phyloP scores from a whole-genome alignment of 2,113 vertebrate species.

The human (Homo sapiens) region GRCh38 chr1:50583501-50584000 shows the following conservation, averaged over 20 bases:
- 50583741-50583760: constrained; percentile 76
- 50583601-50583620: constrained; percentile 64
- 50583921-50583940: constrained; percentile 35
- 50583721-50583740: constrained; percentile 77
- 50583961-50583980: constrained; percentile 41
- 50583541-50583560: constrained; percentile 38
- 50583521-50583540: constrained; percentile 18
- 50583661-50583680: constrained; percentile 99
- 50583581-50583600: constrained; percentile 55
- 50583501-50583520: constrained; percentile 11
- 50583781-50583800: constrained; percentile 78
- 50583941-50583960: constrained; percentile 48
- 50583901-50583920: constrained; percentile 55
- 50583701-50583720: constrained; percentile 98
- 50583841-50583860: constrained; percentile 69
- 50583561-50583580: constrained; percentile 52
- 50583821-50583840: constrained; percentile 73
- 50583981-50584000: constrained; percentile 32
- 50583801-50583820: constrained; percentile 75
- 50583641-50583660: constrained; percentile 93
- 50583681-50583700: constrained; percentile 99
- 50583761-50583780: constrained; percentile 81
- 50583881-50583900: constrained; percentile 57
- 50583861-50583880: constrained; percentile 69
- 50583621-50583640: constrained; percentile 54